Conservation (phyloP, 2,113 vertebrate species). For the Jacana jacana region DNA sequence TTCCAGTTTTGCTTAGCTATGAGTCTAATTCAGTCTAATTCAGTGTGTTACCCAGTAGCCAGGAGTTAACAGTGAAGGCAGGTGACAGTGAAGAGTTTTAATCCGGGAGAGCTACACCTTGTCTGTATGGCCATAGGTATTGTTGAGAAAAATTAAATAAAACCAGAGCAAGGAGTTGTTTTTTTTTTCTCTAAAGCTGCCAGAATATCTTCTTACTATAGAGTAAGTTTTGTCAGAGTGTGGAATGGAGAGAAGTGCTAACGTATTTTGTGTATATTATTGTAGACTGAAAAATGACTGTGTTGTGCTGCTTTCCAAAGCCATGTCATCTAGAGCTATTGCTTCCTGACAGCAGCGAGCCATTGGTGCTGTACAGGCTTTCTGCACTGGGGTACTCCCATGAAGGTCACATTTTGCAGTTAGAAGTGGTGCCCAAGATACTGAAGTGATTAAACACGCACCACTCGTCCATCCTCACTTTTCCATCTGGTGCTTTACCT, state of each 20-base stretch:
- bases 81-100: not conserved
- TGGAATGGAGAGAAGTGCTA: not conserved
- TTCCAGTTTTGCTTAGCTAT: not conserved
- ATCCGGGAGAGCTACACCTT: not conserved
- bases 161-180: not conserved
- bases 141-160: not conserved
- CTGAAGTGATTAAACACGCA: not conserved
- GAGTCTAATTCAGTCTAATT: not conserved
- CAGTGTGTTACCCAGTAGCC: not conserved
- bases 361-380: not conserved
- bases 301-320: not conserved
- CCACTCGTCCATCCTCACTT: fast-evolving
- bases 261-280: not conserved
- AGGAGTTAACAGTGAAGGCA: not conserved
- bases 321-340: not conserved
- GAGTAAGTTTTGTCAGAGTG: not conserved
- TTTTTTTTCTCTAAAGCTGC: not conserved
- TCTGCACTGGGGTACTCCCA: not conserved
- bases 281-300: not conserved
- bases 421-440: not conserved
- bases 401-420: not conserved
- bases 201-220: not conserved
- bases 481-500: not conserved
- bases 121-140: not conserved
- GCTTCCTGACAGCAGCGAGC: not conserved